Conservation (phyloP, 2,113 vertebrate species). For the Oenanthe oenanthe region DNA sequence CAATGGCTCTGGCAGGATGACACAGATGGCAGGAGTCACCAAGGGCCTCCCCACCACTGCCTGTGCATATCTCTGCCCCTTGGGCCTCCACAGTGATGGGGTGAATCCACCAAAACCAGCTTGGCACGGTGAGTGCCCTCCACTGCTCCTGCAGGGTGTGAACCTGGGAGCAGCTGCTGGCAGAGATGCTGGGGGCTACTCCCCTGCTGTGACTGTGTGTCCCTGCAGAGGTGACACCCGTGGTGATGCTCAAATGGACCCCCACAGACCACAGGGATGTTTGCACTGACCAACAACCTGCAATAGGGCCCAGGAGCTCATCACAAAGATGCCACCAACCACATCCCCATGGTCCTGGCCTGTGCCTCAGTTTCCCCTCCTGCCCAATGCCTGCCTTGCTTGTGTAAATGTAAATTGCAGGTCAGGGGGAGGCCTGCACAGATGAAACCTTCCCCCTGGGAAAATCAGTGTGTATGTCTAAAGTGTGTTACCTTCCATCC, state of each 20-base stretch:
- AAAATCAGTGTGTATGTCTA: not conserved
- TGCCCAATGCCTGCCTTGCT: fast-evolving
- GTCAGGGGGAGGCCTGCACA: not conserved
- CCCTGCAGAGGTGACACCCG: not conserved
- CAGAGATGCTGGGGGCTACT: not conserved
- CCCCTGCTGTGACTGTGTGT: fast-evolving
- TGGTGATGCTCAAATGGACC: not conserved
- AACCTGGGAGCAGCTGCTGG: not conserved
- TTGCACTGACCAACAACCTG: fast-evolving
- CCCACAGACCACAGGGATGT: not conserved
- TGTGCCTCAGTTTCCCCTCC: not conserved
- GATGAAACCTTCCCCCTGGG: not conserved
- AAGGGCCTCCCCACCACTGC: not conserved
- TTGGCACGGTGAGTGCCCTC: not conserved
- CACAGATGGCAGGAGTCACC: not conserved
- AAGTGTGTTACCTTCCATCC: not conserved
- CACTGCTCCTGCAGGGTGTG: fast-evolving
- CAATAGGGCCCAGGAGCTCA: not conserved
- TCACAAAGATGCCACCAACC: not conserved
- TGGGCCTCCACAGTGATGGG: fast-evolving
- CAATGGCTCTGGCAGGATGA: fast-evolving
- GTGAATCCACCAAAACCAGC: not conserved
- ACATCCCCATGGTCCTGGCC: not conserved
- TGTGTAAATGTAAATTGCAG: not conserved
- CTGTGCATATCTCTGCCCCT: not conserved